Conservation (phyloP, 2,113 vertebrate species). For the Hymenochirus boettgeri region DNA sequence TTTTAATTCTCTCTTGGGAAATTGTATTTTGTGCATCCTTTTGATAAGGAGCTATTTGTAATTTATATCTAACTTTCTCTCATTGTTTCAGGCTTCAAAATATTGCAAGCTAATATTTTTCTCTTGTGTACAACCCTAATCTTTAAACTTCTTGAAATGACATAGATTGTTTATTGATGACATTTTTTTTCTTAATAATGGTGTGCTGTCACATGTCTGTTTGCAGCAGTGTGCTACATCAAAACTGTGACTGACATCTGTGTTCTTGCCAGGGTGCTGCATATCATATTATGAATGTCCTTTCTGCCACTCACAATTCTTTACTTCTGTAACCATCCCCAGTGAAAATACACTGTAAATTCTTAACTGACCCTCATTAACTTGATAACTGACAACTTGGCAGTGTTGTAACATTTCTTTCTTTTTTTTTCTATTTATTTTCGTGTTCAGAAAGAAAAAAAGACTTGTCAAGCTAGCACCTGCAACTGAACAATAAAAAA, state of each 20-base stretch:
- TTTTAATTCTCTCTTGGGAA: too few relatives aligned
- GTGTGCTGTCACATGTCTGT: not conserved
- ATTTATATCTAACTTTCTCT: too few relatives aligned
- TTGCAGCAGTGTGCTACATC: not conserved
- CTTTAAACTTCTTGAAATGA: not conserved
- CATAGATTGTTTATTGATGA: not conserved
- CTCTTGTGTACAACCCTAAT: too few relatives aligned
- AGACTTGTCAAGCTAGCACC: conserved; percentile 7
- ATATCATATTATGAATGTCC: conserved; percentile 5
- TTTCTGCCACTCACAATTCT: conserved; percentile 12
- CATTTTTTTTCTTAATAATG: not conserved
- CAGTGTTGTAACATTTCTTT: conserved; percentile 9
- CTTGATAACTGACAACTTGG: conserved; percentile 25
- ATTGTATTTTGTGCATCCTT: too few relatives aligned
- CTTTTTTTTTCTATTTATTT: not conserved
- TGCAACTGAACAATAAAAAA: not conserved
- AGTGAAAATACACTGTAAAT: conserved; percentile 17
- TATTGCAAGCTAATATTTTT: too few relatives aligned
- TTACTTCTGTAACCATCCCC: conserved; percentile 6
- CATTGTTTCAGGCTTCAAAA: too few relatives aligned
- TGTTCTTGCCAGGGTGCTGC: conserved; percentile 3
- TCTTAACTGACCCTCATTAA: conserved; percentile 29
- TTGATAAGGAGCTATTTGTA: too few relatives aligned
- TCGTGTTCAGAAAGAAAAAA: too few relatives aligned
- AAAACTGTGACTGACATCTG: not conserved